phyloP scores from a whole-genome alignment of 2,113 vertebrate genomes.

The Misgurnus anguillicaudatus region DNA sequence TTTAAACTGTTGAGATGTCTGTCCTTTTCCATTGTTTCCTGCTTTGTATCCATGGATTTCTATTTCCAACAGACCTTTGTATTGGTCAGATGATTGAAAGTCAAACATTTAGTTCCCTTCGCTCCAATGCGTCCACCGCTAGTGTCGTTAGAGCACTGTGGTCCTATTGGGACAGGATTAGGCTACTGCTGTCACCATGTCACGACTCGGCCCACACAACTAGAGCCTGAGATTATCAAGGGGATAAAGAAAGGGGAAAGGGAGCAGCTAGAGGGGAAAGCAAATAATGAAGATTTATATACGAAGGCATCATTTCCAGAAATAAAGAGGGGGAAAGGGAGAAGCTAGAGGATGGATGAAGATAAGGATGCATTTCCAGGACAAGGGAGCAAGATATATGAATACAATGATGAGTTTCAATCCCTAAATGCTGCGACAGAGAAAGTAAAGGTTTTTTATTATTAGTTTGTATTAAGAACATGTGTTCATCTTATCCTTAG shows the following conservation, averaged over 20 bases:
- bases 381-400: constrained; percentile 4
- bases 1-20: constrained; percentile 57
- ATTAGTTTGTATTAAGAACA: constrained; percentile 30
- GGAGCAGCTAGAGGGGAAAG: background rate
- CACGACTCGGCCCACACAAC: constrained; percentile 50
- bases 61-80: constrained; percentile 54
- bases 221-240: constrained; percentile 43
- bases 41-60: background rate
- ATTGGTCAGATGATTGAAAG: constrained; percentile 69
- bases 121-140: constrained; percentile 55
- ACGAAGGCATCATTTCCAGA: background rate
- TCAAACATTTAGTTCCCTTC: constrained; percentile 59
- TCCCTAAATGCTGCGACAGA: background rate
- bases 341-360: too few relatives aligned
- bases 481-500: constrained; percentile 49
- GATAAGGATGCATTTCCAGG: background rate
- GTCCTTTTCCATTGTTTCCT: constrained; percentile 66
- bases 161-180: constrained; percentile 47
- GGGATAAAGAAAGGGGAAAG: background rate
- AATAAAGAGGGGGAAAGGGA: too few relatives aligned
- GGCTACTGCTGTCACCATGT: constrained; percentile 37
- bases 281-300: constrained; percentile 5
- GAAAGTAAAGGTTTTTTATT: constrained; percentile 38
- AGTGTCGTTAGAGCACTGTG: constrained; percentile 32
- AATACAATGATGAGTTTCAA: background rate